Conservation (phyloP, 2,113 vertebrate genomes). For the Piaya cayana region DNA sequence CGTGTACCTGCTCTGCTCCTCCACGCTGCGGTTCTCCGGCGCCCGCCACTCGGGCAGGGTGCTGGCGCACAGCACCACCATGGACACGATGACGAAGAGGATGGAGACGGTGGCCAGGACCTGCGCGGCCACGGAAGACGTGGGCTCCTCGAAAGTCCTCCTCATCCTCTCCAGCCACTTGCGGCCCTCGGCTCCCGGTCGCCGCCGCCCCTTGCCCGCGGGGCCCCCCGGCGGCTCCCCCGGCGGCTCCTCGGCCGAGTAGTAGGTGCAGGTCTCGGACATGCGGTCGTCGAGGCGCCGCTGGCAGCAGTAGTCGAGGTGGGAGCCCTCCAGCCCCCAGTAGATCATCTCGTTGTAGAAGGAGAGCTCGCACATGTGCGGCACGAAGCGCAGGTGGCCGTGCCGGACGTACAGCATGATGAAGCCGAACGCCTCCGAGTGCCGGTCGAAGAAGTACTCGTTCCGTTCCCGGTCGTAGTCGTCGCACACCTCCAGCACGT, state of each 20-base stretch:
- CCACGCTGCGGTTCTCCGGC: conserved; percentile 89
- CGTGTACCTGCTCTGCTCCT: conserved; percentile 96
- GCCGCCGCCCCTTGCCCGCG: not conserved
- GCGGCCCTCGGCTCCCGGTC: conserved; percentile 51
- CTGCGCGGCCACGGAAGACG: conserved; percentile 92
- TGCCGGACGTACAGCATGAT: conserved; percentile 97
- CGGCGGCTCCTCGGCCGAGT: conserved; percentile 80
- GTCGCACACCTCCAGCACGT: conserved; percentile 96
- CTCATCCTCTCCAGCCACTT: conserved; percentile 92
- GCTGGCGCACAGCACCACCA: conserved; percentile 97
- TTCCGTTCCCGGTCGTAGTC: conserved; percentile 97
- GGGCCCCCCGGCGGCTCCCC: conserved; percentile 59
- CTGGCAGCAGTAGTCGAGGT: conserved; percentile 96
- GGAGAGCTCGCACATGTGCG: conserved; percentile 96
- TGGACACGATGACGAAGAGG: conserved; percentile 95
- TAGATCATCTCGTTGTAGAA: conserved; percentile 99
- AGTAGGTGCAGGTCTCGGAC: conserved; percentile 89
- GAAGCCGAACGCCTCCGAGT: conserved; percentile 96
- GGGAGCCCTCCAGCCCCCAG: conserved; percentile 95
- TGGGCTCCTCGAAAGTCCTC: conserved; percentile 93
- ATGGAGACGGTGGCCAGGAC: conserved; percentile 93
- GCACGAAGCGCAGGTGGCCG: conserved; percentile 94
- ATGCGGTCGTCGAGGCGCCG: conserved; percentile 95
- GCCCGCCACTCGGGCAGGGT: conserved; percentile 97
- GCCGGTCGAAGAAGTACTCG: conserved; percentile 98